Conservation (phyloP, 1,140 invertebrate species). For the Lanistes nyassanus region DNA sequence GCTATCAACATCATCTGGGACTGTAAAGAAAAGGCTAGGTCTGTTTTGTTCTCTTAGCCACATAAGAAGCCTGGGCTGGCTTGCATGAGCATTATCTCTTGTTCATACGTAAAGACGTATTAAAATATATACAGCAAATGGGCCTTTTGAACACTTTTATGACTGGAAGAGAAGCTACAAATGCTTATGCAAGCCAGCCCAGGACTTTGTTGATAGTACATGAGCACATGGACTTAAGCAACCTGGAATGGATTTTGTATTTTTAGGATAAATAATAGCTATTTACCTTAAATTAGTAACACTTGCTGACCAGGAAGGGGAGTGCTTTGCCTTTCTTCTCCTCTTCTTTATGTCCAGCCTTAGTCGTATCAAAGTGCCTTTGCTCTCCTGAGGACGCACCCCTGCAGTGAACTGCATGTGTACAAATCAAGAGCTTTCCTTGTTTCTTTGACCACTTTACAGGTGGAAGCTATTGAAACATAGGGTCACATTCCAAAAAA, state of each 20-base stretch:
- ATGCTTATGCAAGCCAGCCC: too few relatives aligned
- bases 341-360: slow-evolving; percentile 26
- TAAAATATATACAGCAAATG: too few relatives aligned
- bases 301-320: slow-evolving; percentile 7
- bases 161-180: too few relatives aligned
- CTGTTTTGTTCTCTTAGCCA: too few relatives aligned
- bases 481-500: background rate
- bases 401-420: slow-evolving; percentile 27
- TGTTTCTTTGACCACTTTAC: too few relatives aligned
- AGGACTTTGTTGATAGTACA: background rate
- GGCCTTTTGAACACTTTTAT: background rate
- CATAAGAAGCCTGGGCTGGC: too few relatives aligned
- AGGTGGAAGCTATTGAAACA: background rate
- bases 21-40: too few relatives aligned
- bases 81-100: too few relatives aligned
- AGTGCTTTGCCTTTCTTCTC: background rate
- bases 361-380: slow-evolving; percentile 40
- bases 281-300: slow-evolving; percentile 14
- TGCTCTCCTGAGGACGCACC: slow-evolving; percentile 41
- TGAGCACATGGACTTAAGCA: background rate
- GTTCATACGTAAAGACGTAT: too few relatives aligned
- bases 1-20: background rate
- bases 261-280: background rate
- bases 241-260: background rate
- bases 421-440: background rate